Evolutionary conservation across 2,113 vertebrate species (phyloP).

Genomic region (Cebus imitator): DNA sequence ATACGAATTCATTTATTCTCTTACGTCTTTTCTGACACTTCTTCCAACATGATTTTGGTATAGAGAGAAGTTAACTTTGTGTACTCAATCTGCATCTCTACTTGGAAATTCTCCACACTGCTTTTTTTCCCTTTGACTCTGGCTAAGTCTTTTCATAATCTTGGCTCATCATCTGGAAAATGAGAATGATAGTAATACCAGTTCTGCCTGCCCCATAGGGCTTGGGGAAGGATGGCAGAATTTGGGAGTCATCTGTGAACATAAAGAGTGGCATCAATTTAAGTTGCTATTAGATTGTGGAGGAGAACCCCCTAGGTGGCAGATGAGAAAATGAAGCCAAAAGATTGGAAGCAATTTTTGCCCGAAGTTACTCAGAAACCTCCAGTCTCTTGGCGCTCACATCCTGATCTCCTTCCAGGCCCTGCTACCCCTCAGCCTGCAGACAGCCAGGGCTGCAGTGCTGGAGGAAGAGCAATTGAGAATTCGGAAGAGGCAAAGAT

Average conservation of each 20-base stretch:
- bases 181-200: neutral
- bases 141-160: neutral
- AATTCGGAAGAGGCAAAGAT: constrained; percentile 41
- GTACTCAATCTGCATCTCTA: neutral
- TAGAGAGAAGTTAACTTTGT: neutral
- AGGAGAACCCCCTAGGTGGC: neutral
- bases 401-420: neutral
- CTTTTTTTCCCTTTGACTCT: neutral
- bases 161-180: neutral
- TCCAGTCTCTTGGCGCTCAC: neutral
- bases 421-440: neutral
- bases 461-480: neutral
- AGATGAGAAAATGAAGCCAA: neutral
- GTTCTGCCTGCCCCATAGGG: neutral
- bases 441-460: neutral
- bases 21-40: neutral
- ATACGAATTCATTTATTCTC: neutral
- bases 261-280: neutral
- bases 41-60: neutral
- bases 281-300: neutral
- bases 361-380: neutral
- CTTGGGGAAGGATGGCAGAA: neutral
- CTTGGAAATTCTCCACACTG: neutral
- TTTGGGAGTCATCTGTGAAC: neutral
- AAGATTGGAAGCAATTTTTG: neutral